Base-by-base conservation (phyloP, 2,797 vertebrate genomes). In the Thaleichthys pacificus region DNA sequence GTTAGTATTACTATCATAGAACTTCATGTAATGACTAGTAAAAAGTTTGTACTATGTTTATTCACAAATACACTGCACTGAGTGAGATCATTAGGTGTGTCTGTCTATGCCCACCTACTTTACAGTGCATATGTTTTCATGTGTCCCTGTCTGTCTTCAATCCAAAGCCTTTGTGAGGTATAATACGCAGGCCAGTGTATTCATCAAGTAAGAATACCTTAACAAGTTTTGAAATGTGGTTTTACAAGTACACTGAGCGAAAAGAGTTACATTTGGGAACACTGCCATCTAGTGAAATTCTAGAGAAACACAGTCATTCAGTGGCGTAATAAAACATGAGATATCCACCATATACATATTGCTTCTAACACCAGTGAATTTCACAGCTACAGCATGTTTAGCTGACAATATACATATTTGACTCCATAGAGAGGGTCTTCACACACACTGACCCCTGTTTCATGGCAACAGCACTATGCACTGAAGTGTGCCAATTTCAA, bases 1-100 rank as follows among this genome's bases (percentile, higher is more conserved):
- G 54, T 42, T 65, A 62, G 64, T 61, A 61, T 77, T n/a, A 42
- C 71, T 38, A 26, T 15, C 11, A 62, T 70, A 61, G 57, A 71
- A 22, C 30, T 61, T 17, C 19, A 22, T 42, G 6, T 49, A 64
- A 66, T 26, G 3, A 66, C 47, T 17, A 66, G 64, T 49, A 66
- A 47, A 68, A 68, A 51, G 26, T 26, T 51, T 56, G 54, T 15
- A 56, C 66, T 57, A 68, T 68, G 49, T 26, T 68, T n/a, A 35
- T 7, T 35, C 32, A 51, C 49, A 51, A 51, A 8, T 15, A 15
- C 49, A 51, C 49, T 17, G 28, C 49, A 32, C 51, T 64, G 19
- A 61, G 68, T 62, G 30, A 42, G 28, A 56, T 54, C 26, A 35
- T 32, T 28, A 51, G 57, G 42, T 67, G 64, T 68, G 28, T 58